Evolutionary conservation across 2,113 vertebrate genomes (phyloP), one percentile per base, ranked within the genome.

Genomic region (Mungos mungo): DNA sequence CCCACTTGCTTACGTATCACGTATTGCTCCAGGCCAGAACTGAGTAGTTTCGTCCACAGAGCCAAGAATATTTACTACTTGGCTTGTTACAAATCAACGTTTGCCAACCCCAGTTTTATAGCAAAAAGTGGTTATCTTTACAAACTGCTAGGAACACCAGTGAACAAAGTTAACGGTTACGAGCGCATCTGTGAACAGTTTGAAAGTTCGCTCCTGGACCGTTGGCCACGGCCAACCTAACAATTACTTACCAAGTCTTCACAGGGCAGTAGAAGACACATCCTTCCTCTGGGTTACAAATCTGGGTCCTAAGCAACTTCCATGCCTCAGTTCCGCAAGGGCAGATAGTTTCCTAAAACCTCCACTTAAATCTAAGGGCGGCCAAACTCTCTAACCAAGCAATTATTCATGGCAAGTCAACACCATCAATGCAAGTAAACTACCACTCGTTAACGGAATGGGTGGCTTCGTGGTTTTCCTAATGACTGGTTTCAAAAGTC

Each of bases 41-140:
- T 2, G 13, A 47, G 38, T 38, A 10, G 6, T 12, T 1, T 29
- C 69, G 47, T 19, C 41, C 86, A 52, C 12, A 69, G 68, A 93
- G 41, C 31, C 87, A 88, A 93, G 93, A 71, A 35, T 41, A 94
- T 66, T 94, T 91, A 95, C 65, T 69, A 21, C 52, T 87, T 91
- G 82, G 82, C 63, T 88, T 45, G 2, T 60, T 25, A 11, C 11
- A 33, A 29, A 77, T 3, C 19, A 41, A 76, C 6, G 33, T 7
- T 31, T 33, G 93, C 31, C 81, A 57, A 65, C 19, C 71, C 25
- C n/a, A 0, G 6, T n/a, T 76, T 76, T 15, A 93, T 2, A 65
- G 27, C 66, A 4, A 7, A 91, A 86, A 81, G 79, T 63, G 33
- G 33, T 13, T 45, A 2, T 47, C 47, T 85, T 89, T 68, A 88